Base-by-base conservation (phyloP, 1,140 invertebrate genomes). In the Thalassaphorura encarpata region DNA sequence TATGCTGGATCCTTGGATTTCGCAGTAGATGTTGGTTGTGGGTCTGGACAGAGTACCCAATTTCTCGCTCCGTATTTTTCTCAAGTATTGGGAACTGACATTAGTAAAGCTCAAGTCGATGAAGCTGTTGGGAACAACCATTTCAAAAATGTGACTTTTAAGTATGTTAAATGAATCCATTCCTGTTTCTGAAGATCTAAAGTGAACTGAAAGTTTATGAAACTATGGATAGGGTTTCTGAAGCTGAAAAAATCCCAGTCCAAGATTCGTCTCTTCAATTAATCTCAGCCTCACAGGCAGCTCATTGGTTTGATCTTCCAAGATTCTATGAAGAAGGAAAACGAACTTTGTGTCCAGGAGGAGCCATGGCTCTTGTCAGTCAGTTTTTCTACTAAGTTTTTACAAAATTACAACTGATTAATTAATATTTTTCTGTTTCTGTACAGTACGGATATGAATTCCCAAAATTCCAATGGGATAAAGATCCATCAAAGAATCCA, bases 221-320 rank as follows among this genome's bases (percentile, higher is more conserved):
- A n/a, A n/a, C n/a, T n/a, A n/a, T 52, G 3, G 49, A 50, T 36
- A 66, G 62, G 21, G 60, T 53, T 3, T 36, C 21, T 15, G 46
- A 48, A 48, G 40, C 52, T 5, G 68, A 72, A 13, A 64, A 66
- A 23, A 42, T 64, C 18, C 73, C 72, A 18, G 73, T 75, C 53
- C 54, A 66, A 13, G 58, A 68, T 40, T 33, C 26, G 8, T 70
- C 68, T 29, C 69, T 71, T 13, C 70, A 76, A 29, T 52, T 78
- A 42, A 57, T 57, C 18, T 29, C 48, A 4, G 55, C 49, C 4
- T 19, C 29, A 2, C 54, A 54, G n/a, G 56, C 72, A n/a, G 64
- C 71, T 50, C 76, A 78, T 53, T 77, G 76, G 76, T 71, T 77
- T 61, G 68, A 77, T 58, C 45, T 70, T 6, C 66, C 67, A 3